These are phyloP conservation scores for Disparrhopalites patrizii DNA, from an alignment of 2,888 invertebrate species.

Conservation along the genomic window DNA sequence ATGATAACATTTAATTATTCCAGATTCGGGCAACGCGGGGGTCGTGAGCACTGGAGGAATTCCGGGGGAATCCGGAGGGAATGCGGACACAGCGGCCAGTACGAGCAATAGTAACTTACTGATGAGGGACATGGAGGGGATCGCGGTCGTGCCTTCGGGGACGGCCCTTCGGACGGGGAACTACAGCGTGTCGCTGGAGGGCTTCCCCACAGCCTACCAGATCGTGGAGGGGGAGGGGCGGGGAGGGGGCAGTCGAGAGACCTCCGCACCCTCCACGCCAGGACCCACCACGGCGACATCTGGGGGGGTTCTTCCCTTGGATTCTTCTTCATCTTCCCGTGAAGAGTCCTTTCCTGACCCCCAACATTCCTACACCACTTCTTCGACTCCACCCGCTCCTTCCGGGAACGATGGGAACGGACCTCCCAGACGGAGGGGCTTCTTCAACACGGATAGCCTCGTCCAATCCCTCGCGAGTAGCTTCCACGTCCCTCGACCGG, in stretches of 20 bases:
- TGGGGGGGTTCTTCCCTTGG: not conserved
- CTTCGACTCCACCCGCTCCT: not conserved
- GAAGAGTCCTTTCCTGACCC: not conserved
- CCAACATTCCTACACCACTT: too few relatives aligned
- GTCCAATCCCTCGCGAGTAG: slow-evolving; percentile 6
- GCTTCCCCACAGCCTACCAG: slow-evolving; percentile 5
- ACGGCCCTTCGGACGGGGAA: not conserved
- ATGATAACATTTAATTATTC: too few relatives aligned
- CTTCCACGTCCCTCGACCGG: not conserved
- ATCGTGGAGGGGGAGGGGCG: not conserved
- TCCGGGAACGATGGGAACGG: not conserved
- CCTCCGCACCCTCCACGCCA: not conserved
- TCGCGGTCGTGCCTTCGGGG: not conserved
- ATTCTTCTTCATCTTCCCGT: not conserved
- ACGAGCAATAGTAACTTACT: too few relatives aligned
- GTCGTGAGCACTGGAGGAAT: not conserved
- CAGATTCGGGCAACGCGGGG: too few relatives aligned
- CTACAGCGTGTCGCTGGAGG: slow-evolving; percentile 2
- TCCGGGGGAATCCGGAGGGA: too few relatives aligned
- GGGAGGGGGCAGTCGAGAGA: not conserved
- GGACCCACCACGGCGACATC: not conserved
- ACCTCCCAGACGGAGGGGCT: not conserved
- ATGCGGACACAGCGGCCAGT: not conserved
- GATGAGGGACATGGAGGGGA: not conserved
- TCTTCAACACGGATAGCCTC: not conserved